Evolutionary conservation across 1,140 invertebrate genomes (phyloP).

Genomic region (Idris sp.): DNA sequence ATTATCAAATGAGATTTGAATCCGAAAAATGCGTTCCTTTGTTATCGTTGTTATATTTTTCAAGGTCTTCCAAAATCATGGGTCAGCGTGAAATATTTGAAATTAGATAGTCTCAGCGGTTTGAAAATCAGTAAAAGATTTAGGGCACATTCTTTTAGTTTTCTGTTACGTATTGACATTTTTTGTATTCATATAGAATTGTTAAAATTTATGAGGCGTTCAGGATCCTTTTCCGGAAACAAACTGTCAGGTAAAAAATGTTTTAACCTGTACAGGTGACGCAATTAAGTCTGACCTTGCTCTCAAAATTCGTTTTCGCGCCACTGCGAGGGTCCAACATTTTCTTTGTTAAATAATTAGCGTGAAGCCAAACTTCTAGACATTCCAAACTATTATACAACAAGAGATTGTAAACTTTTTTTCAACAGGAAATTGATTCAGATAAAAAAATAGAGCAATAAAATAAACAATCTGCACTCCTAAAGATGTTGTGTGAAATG

Average conservation of each 20-base stretch:
- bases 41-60: slow-evolving; percentile 26
- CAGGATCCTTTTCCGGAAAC: slow-evolving; percentile 66
- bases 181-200: slow-evolving; percentile 62
- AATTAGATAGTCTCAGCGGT: slow-evolving; percentile 44
- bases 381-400: slow-evolving; percentile 20
- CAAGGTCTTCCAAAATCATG: slow-evolving; percentile 34
- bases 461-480: no score
- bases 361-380: slow-evolving; percentile 51
- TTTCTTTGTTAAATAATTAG: slow-evolving; percentile 58
- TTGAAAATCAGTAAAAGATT: slow-evolving; percentile 53
- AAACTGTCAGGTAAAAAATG: slow-evolving; percentile 60
- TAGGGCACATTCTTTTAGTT: slow-evolving; percentile 64
- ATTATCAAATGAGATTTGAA: no score
- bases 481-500: no score
- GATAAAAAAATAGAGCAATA: no score
- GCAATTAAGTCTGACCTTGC: slow-evolving; percentile 74
- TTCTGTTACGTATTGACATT: slow-evolving; percentile 65
- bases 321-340: slow-evolving; percentile 51
- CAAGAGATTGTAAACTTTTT: no score
- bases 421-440: no score
- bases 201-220: slow-evolving; percentile 73
- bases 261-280: slow-evolving; percentile 70
- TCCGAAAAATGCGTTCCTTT: slow-evolving; percentile 8
- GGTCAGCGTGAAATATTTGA: slow-evolving; percentile 48
- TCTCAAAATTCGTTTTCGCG: slow-evolving; percentile 70